phyloP scores from a whole-genome alignment of 2,888 invertebrate species.

The Vandiemenella viatica region DNA sequence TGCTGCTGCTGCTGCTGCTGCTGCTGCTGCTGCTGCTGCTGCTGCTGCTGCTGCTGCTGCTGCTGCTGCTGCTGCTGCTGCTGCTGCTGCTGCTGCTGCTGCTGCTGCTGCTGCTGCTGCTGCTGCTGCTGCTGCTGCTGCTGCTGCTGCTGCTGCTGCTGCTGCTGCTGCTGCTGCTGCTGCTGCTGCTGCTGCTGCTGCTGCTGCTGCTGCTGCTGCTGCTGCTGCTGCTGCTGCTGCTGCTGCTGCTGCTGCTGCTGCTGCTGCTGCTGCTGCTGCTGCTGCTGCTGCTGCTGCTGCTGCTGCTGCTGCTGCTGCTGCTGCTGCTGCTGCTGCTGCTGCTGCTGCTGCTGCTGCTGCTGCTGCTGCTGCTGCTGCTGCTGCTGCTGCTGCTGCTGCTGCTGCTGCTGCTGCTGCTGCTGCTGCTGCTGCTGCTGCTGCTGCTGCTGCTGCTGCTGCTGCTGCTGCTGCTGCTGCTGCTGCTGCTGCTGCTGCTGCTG shows the following conservation, averaged over 20 bases:
- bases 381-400: not conserved
- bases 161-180: not conserved
- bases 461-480: not conserved
- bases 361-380: not conserved
- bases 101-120: not conserved
- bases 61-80: not conserved
- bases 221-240: not conserved
- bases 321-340: not conserved
- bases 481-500: conserved; percentile 1
- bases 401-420: not conserved
- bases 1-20: not conserved
- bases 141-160: not conserved
- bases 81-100: not conserved
- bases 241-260: not conserved
- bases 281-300: not conserved
- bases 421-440: conserved; percentile 1
- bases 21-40: not conserved
- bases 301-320: not conserved
- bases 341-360: not conserved
- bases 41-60: not conserved
- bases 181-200: not conserved
- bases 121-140: not conserved
- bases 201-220: conserved; percentile 1
- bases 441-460: not conserved
- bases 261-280: conserved; percentile 1